These are phyloP conservation scores for Hemithea aestivaria DNA, from an alignment of 2,888 invertebrate genomes.

Conservation along the genomic window DNA sequence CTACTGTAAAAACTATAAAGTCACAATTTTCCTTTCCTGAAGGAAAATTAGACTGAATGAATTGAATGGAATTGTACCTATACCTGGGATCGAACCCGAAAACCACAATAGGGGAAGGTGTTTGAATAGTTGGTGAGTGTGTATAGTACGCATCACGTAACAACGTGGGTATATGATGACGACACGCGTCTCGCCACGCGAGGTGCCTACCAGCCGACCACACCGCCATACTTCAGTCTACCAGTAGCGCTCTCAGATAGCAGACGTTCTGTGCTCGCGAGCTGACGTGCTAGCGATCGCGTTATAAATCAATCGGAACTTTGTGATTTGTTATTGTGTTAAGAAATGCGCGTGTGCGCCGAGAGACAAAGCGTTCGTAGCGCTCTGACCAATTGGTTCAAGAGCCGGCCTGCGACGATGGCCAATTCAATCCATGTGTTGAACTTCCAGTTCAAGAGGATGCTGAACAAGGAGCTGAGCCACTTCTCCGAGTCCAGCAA, in stretches of 20 bases:
- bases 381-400: conserved; percentile 59
- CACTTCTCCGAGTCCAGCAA: conserved; percentile 99
- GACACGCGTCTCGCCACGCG: conserved; percentile 37
- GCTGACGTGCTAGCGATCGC: conserved; percentile 8
- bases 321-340: conserved; percentile 35
- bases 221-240: conserved; percentile 50
- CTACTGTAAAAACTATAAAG: too few relatives aligned
- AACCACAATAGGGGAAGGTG: conserved; percentile 1
- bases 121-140: background rate
- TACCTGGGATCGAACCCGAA: background rate
- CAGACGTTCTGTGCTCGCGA: conserved; percentile 42
- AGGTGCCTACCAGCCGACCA: conserved; percentile 31
- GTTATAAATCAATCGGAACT: conserved; percentile 24
- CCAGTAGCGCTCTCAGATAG: conserved; percentile 56
- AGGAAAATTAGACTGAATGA: conserved; percentile 1
- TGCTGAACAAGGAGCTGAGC: conserved; percentile 99
- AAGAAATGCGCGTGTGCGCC: conserved; percentile 71
- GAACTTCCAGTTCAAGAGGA: conserved; percentile 95
- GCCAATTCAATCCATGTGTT: conserved; percentile 69
- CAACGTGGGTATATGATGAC: conserved; percentile 29
- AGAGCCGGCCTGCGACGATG: conserved; percentile 57
- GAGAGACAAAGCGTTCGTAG: conserved; percentile 64
- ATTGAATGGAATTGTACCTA: conserved; percentile 2
- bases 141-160: background rate
- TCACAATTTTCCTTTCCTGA: background rate